Base-by-base conservation (phyloP, 1,140 invertebrate species). In the Tetramorium alpestre region DNA sequence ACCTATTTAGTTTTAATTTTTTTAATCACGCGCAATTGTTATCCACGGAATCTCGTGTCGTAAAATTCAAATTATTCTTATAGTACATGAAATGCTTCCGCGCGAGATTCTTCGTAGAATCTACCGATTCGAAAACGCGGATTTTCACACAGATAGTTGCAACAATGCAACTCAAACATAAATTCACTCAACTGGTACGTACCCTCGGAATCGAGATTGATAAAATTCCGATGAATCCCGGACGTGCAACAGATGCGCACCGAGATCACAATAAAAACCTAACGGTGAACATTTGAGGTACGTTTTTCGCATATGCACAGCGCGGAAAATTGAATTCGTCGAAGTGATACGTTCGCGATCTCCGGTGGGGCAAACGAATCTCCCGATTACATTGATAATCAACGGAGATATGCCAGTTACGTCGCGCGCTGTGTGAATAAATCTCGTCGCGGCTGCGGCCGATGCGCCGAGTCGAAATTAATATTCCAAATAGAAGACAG, bases 31-130 rank as follows among this genome's bases (percentile, higher is more conserved):
- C 4, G n/a, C 25, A 38, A 62, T 62, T 28, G 6, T 64, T 25
- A 22, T 67, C 16, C 44, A 25, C 16, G 44, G 47, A 78, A 51
- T 67, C 22, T 54, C 6, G 33, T 8, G 49, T 54, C 51, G 11
- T 64, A 69, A 87, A 87, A 85, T 76, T 70, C 33, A 51, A 18
- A 51, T 49, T 58, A 84, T 87, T 69, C 28, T 65, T 51, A 41
- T 28, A 54, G 38, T 69, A 51, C n/a, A 54, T 33, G 69, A 82
- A 38, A 86, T 62, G 56, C 82, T 67, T 75, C 3, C 47, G 47
- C 47, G 11, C 5, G 7, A 28, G 28, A 67, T 69, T 69, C 70
- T 18, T 77, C 0, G 13, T 6, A 28, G 18, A 13, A 77, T 64
- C 8, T 4, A 18, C 18, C 11, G 18, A 13, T 18, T 65, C 18